Conservation (phyloP, 2,888 invertebrate species). For the Leptopilina drosophilae region DNA sequence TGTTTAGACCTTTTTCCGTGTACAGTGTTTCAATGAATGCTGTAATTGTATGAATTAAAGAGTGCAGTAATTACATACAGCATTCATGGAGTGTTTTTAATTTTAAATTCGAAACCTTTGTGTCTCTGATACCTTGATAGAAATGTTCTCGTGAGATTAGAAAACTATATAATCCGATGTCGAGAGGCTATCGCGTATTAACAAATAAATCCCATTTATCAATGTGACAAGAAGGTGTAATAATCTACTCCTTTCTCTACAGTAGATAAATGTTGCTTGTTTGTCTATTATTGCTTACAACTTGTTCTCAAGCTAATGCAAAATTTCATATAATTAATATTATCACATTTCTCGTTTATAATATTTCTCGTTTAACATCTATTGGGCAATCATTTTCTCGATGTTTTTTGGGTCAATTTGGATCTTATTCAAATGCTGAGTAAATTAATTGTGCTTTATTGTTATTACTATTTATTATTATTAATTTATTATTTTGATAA, state of each 20-base stretch:
- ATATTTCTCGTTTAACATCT: too few species aligned
- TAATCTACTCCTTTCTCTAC: conserved; percentile 15
- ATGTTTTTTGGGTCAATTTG: background rate
- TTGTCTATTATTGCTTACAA: background rate
- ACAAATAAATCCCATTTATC: conserved; percentile 23
- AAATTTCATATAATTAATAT: background rate
- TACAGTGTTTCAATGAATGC: too few species aligned
- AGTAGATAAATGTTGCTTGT: conserved; percentile 6
- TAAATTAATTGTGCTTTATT: background rate
- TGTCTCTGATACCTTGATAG: background rate
- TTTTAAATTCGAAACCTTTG: conserved; percentile 5
- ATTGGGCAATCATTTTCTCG: background rate
- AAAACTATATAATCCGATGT: conserved; percentile 52
- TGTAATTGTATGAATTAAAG: too few species aligned
- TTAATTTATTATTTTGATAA: too few species aligned
- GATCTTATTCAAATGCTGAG: too few species aligned
- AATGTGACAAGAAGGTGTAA: conserved; percentile 7
- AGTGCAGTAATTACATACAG: background rate
- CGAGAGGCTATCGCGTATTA: conserved; percentile 31
- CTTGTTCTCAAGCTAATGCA: background rate
- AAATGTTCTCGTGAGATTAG: conserved; percentile 46
- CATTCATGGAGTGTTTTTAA: conserved; percentile 3
- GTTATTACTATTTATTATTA: too few species aligned
- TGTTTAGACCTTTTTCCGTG: too few species aligned
- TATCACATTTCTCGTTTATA: background rate